Evolutionary conservation across 2,797 vertebrate species (phyloP).

Genomic region (Podarcis siculus): DNA sequence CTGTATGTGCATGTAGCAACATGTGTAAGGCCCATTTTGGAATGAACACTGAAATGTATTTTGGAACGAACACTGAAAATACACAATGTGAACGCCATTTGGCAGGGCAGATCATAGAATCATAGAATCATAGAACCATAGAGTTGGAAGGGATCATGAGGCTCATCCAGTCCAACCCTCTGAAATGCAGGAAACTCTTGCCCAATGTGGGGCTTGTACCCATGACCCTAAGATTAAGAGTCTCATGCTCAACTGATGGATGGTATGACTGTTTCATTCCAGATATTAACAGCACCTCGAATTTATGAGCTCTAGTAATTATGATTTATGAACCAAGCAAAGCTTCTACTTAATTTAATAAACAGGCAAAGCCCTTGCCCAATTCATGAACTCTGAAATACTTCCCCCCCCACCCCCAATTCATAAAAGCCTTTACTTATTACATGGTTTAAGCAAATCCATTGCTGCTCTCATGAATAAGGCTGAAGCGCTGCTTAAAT

Average conservation of each 20-base stretch:
- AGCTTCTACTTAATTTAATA: slow-evolving; percentile 1
- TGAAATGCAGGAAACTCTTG: no score
- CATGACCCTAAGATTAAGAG: no score
- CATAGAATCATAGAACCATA: not conserved
- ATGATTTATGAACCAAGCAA: not conserved
- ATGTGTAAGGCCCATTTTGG: not conserved
- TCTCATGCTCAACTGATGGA: not conserved
- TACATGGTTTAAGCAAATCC: not conserved
- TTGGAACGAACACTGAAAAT: not conserved
- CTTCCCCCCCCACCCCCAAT: not conserved
- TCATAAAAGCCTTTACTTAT: not conserved
- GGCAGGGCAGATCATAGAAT: not conserved
- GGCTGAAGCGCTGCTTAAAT: not conserved
- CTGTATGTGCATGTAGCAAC: not conserved
- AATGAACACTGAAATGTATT: not conserved
- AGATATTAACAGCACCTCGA: not conserved
- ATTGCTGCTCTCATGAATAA: not conserved
- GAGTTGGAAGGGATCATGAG: no score
- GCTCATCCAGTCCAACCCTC: no score
- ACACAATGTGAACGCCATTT: not conserved
- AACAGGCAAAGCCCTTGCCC: not conserved
- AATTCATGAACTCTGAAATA: not conserved
- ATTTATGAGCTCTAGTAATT: not conserved
- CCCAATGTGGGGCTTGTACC: no score
- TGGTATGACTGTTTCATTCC: not conserved